A percentile compares a stretch with the other conserved stretches of the same genome.
Conservation (phyloP, 2,797 vertebrate genomes). For the Nannoperca obscura region DNA sequence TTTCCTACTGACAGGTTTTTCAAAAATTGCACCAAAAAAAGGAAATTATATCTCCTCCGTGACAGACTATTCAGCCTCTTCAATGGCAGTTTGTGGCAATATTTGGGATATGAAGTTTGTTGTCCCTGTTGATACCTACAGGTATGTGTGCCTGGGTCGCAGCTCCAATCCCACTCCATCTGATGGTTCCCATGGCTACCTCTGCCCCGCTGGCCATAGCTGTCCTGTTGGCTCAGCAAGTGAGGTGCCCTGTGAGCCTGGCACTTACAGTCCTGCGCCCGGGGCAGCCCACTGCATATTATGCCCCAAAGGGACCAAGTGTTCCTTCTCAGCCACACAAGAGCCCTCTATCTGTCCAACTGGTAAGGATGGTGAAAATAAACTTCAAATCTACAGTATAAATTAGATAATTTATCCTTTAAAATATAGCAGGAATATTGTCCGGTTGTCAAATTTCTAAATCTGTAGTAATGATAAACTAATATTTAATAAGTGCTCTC, state of each 20-base stretch:
- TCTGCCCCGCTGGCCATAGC: slow-evolving; percentile 88
- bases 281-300: slow-evolving; percentile 86
- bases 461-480: background rate
- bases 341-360: slow-evolving; percentile 86
- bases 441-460: background rate
- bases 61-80: slow-evolving; percentile 5
- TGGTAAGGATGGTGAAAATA: slow-evolving; percentile 78
- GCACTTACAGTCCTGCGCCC: slow-evolving; percentile 87
- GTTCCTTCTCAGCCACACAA: slow-evolving; percentile 81
- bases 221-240: slow-evolving; percentile 87
- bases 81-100: slow-evolving; percentile 23
- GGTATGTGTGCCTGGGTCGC: slow-evolving; percentile 90
- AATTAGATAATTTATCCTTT: slow-evolving; percentile 7
- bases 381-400: background rate
- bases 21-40: background rate
- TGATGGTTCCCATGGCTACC: slow-evolving; percentile 87
- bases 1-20: background rate
- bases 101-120: slow-evolving; percentile 32
- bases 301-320: slow-evolving; percentile 89
- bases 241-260: slow-evolving; percentile 90
- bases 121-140: slow-evolving; percentile 69
- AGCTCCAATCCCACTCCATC: slow-evolving; percentile 86
- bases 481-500: slow-evolving; percentile 8
- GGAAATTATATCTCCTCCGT: slow-evolving; percentile 1
- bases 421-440: background rate